Conservation (phyloP, 2,113 vertebrate genomes). For the Loxodonta africana region DNA sequence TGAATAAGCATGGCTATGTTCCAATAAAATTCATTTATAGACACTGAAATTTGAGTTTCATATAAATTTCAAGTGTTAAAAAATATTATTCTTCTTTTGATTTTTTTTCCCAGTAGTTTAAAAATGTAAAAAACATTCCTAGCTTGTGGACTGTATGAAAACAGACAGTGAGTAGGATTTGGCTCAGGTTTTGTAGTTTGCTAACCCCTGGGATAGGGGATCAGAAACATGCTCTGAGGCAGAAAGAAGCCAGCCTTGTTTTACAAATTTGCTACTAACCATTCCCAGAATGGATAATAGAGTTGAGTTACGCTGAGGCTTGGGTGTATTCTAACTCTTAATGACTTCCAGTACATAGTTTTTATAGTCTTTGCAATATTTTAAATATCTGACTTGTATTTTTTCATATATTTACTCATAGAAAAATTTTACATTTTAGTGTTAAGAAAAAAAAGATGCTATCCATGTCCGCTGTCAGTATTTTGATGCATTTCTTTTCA, state of each 20-base stretch:
- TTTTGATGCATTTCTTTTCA: not conserved
- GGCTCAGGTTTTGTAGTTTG: not conserved
- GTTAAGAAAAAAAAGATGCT: slow-evolving; percentile 33
- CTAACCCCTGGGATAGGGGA: not conserved
- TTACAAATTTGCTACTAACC: not conserved
- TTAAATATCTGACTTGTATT: not conserved
- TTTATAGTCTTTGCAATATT: not conserved
- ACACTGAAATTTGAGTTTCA: too few species aligned
- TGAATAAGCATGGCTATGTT: too few species aligned
- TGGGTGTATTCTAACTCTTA: not conserved
- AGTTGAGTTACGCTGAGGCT: not conserved
- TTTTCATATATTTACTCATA: slow-evolving; percentile 30
- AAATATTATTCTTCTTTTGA: too few species aligned
- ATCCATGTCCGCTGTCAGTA: not conserved
- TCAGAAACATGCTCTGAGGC: not conserved
- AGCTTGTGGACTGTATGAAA: not conserved
- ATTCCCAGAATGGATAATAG: not conserved
- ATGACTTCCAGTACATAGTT: not conserved
- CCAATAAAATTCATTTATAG: too few species aligned
- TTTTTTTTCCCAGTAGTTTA: too few species aligned
- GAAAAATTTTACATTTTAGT: not conserved
- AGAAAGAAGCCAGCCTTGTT: not conserved
- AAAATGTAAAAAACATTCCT: too few species aligned
- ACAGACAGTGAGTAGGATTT: not conserved
- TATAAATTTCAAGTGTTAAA: too few species aligned